Percentiles rank a stretch among this genome's conserved stretches.
Evolutionary conservation across 2,888 invertebrate genomes (phyloP).

Genomic region (Anoncus sp.): DNA sequence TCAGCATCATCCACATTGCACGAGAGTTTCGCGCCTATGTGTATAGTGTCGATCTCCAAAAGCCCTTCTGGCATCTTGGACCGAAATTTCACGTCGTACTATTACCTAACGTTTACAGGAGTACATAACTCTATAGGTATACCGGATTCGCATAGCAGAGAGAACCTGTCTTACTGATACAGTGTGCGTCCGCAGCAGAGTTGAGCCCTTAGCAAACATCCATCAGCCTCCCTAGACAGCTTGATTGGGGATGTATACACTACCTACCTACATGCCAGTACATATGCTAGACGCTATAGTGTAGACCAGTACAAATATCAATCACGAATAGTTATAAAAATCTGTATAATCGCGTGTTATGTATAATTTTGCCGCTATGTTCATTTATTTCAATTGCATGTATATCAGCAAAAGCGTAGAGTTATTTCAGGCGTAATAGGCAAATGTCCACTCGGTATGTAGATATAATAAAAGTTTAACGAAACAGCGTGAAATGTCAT

Average conservation of each 20-base stretch:
- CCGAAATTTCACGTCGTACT: slow-evolving; percentile 41
- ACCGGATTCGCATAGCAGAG: slow-evolving; percentile 9
- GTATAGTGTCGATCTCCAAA: slow-evolving; percentile 15
- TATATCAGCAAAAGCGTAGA: neutral
- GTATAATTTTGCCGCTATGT: neutral
- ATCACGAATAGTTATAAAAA: slow-evolving; percentile 4
- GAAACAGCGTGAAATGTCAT: slow-evolving; percentile 18
- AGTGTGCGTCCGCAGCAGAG: slow-evolving; percentile 15
- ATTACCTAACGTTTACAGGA: slow-evolving; percentile 27
- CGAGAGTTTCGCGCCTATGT: neutral
- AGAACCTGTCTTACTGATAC: slow-evolving; percentile 34
- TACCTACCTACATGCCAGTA: slow-evolving; percentile 17
- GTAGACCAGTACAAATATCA: neutral
- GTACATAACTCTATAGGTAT: slow-evolving; percentile 8
- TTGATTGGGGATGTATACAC: slow-evolving; percentile 37
- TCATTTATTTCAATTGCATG: slow-evolving; percentile 4
- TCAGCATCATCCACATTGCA: slow-evolving; percentile 37
- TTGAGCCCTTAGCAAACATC: slow-evolving; percentile 42
- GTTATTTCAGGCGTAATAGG: neutral
- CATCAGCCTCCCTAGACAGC: slow-evolving; percentile 36
- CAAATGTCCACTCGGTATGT: neutral
- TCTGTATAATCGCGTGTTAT: neutral
- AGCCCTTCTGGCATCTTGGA: slow-evolving; percentile 40
- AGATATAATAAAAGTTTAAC: neutral
- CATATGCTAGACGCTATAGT: slow-evolving; percentile 6